Evolutionary conservation across 2,113 vertebrate species (phyloP), one percentile per base, ranked within the genome.

Genomic region (Oceanodroma tethys): DNA sequence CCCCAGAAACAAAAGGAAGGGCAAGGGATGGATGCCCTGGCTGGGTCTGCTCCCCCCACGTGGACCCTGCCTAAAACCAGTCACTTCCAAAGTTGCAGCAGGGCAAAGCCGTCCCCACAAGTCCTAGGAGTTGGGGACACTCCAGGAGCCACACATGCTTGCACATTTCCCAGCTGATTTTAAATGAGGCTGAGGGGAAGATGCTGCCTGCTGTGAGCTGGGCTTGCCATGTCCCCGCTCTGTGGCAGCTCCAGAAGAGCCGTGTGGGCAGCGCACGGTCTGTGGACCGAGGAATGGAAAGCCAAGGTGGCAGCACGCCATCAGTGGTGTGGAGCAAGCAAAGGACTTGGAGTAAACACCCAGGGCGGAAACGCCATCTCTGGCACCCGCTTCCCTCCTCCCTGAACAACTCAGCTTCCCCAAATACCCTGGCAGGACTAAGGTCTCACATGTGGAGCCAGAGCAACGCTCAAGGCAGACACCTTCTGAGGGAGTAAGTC

Each of bases 321-420:
- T 62, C 75, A 63, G 58, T 0, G 1, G 40, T 1, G 8, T 30
- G 52, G 45, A 87, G 55, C 52, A 79, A 74, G 78, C 40, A 91
- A 66, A 79, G n/a, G 74, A 52, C 66, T 36, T 53, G 88, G 40
- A 94, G 65, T 65, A 88, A 97, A 95, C 84, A 84, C 16, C 30
- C 73, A 78, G 42, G 43, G 43, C 2, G 9, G 73, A 87, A 76
- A 45, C 7, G 0, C 55, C 38, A 43, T 27, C 26, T 36, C 65
- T 72, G 52, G 43, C 58, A 93, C 21, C 11, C 32, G 60, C 32
- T 47, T 65, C 36, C 22, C 56, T 94, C 56, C 60, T 76, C 56
- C 45, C 34, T 60, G 60, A 85, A 56, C 34, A 85, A 23, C 53
- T 73, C 86, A 26, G 67, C 75, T 88, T 97, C 34, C 47, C 50